Percentiles rank a stretch among this genome's conserved stretches.
Conservation (phyloP, 2,888 invertebrate genomes). For the Apodemia zela region DNA sequence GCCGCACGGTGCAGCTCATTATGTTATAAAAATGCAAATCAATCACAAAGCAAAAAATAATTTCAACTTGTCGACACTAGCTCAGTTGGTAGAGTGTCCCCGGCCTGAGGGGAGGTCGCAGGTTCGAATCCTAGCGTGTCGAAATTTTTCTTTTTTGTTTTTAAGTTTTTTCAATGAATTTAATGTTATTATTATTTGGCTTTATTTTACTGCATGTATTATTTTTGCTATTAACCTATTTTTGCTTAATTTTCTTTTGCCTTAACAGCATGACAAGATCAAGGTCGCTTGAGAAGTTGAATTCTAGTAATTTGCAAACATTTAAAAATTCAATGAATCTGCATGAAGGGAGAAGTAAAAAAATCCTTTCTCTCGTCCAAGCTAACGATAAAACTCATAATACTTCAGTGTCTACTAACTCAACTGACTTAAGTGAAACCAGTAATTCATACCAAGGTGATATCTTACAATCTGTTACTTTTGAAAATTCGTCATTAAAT, state of each 20-base stretch:
- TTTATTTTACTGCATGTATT: neutral
- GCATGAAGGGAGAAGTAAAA: neutral
- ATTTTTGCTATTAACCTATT: neutral
- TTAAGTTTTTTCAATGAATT: too few relatives aligned
- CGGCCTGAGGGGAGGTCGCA: too few relatives aligned
- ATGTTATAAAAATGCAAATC: too few relatives aligned
- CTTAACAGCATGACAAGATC: slow-evolving; percentile 12
- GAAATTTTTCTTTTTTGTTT: too few relatives aligned
- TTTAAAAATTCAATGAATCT: neutral
- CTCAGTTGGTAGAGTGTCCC: too few relatives aligned
- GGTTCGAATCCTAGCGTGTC: too few relatives aligned
- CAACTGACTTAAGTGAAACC: slow-evolving; percentile 43
- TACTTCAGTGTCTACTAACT: neutral
- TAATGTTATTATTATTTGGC: neutral
- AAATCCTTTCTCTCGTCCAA: neutral
- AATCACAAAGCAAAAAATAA: too few relatives aligned
- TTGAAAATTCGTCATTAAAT: slow-evolving; percentile 43
- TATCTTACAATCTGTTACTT: slow-evolving; percentile 32
- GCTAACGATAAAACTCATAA: neutral
- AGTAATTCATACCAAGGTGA: slow-evolving; percentile 42
- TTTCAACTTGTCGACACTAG: too few relatives aligned
- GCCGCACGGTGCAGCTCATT: too few relatives aligned
- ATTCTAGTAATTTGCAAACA: neutral
- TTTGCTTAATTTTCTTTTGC: neutral
- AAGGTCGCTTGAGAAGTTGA: neutral